Conservation (phyloP, 2,888 invertebrate species). For the Punctoribates punctum region DNA sequence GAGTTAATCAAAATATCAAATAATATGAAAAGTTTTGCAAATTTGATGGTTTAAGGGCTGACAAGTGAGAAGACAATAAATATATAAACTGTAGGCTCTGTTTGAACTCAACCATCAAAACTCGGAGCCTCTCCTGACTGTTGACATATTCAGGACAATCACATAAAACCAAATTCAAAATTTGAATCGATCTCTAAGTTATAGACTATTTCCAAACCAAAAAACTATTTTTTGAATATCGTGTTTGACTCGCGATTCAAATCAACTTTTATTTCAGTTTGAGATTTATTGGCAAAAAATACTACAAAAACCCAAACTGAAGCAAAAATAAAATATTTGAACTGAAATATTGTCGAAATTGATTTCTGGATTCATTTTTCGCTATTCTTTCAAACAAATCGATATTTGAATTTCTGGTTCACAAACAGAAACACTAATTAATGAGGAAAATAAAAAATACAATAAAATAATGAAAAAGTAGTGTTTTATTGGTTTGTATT, state of each 20-base stretch:
- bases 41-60: slow-evolving; percentile 13
- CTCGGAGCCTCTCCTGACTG: neutral
- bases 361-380: neutral
- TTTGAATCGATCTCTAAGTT: neutral
- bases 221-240: neutral
- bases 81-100: neutral
- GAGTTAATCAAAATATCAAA: slow-evolving; percentile 22
- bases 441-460: too few species aligned
- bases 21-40: neutral
- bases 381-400: neutral
- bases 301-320: neutral
- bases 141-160: slow-evolving; percentile 24
- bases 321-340: neutral
- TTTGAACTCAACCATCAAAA: neutral
- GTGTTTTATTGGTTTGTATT: too few species aligned
- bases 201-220: neutral
- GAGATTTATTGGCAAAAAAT: neutral
- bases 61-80: slow-evolving; percentile 9
- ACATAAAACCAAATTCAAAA: neutral
- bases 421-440: too few species aligned
- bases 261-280: neutral
- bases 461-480: too few species aligned
- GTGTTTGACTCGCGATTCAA: neutral
- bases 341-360: neutral
- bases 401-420: neutral